These are phyloP conservation scores for Melanotaenia pygmaea DNA, from an alignment of 2,797 vertebrate genomes.

Conservation along the genomic window DNA sequence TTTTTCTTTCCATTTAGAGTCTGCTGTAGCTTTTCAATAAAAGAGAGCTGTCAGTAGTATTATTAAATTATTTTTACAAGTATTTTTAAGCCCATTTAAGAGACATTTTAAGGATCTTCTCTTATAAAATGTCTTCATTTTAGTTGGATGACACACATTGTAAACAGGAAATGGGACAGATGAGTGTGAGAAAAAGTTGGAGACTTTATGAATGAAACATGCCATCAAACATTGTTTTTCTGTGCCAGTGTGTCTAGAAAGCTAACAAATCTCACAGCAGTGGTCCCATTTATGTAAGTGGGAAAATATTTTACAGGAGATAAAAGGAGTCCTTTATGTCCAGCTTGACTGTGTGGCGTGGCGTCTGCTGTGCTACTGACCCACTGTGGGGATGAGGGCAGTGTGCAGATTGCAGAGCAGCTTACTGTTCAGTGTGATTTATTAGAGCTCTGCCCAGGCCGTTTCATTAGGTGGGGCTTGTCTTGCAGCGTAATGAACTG, in stretches of 20 bases:
- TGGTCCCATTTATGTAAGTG: constrained; percentile 35
- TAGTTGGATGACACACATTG: neutral
- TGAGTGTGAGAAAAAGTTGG: neutral
- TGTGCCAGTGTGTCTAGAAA: constrained; percentile 12
- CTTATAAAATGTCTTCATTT: neutral
- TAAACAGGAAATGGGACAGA: constrained; percentile 4
- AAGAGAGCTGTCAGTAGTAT: neutral
- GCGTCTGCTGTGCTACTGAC: constrained; percentile 76
- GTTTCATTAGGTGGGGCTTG: constrained; percentile 77
- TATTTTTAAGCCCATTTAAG: neutral
- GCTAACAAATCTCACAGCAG: constrained; percentile 7
- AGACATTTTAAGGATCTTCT: neutral
- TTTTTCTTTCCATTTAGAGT: neutral
- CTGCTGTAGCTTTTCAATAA: neutral
- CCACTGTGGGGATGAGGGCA: constrained; percentile 64
- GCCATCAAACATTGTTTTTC: neutral
- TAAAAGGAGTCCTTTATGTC: constrained; percentile 25
- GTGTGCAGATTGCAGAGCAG: constrained; percentile 71
- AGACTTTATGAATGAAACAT: neutral
- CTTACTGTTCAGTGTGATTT: constrained; percentile 72
- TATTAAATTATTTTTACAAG: neutral
- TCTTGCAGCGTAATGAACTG: constrained; percentile 74
- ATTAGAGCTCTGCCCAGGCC: constrained; percentile 62
- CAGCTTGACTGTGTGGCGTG: constrained; percentile 34
- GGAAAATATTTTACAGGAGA: constrained; percentile 19